Base-by-base conservation (phyloP, 2,113 vertebrate genomes). In the Limanda limanda region DNA sequence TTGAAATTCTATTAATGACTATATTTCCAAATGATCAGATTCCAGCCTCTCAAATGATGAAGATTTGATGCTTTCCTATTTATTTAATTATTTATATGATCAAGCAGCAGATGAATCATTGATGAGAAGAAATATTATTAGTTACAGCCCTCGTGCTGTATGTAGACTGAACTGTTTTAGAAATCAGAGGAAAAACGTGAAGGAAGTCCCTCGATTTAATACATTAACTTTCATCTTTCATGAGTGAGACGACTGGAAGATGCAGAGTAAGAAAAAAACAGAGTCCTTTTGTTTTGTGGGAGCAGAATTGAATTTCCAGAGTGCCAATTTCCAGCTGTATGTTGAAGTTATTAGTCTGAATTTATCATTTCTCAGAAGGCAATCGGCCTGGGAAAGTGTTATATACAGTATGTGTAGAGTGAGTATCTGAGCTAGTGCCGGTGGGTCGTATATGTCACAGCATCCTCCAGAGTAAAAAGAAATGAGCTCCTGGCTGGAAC, bases 231-330 rank as follows among this genome's bases (percentile, higher is more conserved):
- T 2, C 45, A 18, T 48, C 15, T 54, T 1, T 54, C 5, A 11
- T 1, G 20, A 21, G 51, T 54, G 48, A 51, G 48, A 51, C 20
- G 5, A 23, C 5, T 58, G 65, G 82, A 76, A 82, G 72, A 63
- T 87, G 61, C 81, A 85, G 85, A 76, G 56, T 35, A 86, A 64
- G 67, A 24, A 51, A 51, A 21, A 51, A 18, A n/a, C 17, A 51
- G 85, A 82, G 45, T 69, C 85, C 40, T 68, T 71, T 37, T 80
- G 74, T 80, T 86, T 68, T 78, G 71, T 76, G 61, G 65, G 66
- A 79, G 79, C 75, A 76, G 79, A 57, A 69, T 51, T 65, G 25
- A 61, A 79, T 90, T 81, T 83, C 79, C 84, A 74, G 55, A 67
- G 12, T 75, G 64, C 68, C 69, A 25, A 37, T 68, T 69, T 70